Percentiles rank a stretch among this genome's conserved stretches.
Conservation (phyloP, 1,140 invertebrate genomes). For the Diorhabda carinulata region DNA sequence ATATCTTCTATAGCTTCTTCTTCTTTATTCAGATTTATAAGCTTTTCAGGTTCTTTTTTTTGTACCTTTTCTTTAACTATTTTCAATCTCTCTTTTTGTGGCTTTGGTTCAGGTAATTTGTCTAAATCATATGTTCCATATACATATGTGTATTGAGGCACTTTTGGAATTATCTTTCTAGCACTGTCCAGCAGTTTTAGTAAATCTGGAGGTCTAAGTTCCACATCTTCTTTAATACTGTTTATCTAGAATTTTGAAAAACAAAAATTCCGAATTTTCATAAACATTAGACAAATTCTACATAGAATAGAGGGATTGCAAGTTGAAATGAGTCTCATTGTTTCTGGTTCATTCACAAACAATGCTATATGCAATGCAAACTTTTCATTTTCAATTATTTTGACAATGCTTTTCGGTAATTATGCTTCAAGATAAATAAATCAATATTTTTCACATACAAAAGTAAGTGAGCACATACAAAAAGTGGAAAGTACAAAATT, state of each 20-base stretch:
- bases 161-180: slow-evolving; percentile 34
- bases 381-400: too few species aligned
- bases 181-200: slow-evolving; percentile 41
- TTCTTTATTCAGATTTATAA: slow-evolving; percentile 45
- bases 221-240: slow-evolving; percentile 34
- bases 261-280: too few species aligned
- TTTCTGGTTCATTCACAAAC: too few species aligned
- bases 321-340: too few species aligned
- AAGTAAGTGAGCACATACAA: too few species aligned
- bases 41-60: slow-evolving; percentile 41
- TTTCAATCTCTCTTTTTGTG: slow-evolving; percentile 39
- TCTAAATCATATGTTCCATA: slow-evolving; percentile 50
- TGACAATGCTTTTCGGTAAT: too few species aligned
- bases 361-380: too few species aligned
- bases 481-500: too few species aligned
- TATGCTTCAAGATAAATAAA: too few species aligned
- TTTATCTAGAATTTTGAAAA: slow-evolving; percentile 17
- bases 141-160: slow-evolving; percentile 42
- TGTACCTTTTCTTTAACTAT: slow-evolving; percentile 40
- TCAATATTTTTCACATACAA: too few species aligned
- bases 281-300: too few species aligned
- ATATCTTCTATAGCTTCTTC: slow-evolving; percentile 49
- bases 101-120: slow-evolving; percentile 40
- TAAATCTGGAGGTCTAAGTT: slow-evolving; percentile 22
- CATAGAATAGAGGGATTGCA: too few species aligned